Percentiles rank a stretch among this genome's conserved stretches.
phyloP scores from a whole-genome alignment of 2,797 vertebrate genomes.

The Phrynocephalus guinanensis region DNA sequence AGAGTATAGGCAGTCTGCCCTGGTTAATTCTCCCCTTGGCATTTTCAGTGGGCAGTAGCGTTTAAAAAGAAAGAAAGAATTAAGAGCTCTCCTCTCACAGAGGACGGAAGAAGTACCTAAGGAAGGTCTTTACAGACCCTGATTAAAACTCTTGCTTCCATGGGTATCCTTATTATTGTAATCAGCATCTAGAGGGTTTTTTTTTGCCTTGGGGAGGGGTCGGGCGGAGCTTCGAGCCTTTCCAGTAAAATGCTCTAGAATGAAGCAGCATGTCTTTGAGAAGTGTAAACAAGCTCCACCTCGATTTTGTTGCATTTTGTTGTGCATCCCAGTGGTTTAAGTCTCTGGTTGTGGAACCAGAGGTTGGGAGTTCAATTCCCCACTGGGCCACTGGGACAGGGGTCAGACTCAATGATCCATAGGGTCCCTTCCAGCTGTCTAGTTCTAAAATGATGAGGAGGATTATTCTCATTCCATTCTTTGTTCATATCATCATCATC shows the following conservation, averaged over 20 bases:
- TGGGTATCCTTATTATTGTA: not conserved
- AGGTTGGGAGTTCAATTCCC: too few species aligned
- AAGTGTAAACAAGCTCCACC: too few species aligned
- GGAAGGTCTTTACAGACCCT: constrained; percentile 70
- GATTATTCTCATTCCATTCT: too few species aligned
- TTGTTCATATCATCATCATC: too few species aligned
- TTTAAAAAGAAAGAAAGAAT: constrained; percentile 61
- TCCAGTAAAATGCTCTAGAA: not conserved
- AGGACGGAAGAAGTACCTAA: constrained; percentile 65
- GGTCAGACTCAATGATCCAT: too few species aligned
- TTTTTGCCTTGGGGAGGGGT: not conserved
- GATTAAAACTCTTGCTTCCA: constrained; percentile 43
- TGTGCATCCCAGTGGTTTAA: too few species aligned
- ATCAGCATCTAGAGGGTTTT: constrained; percentile 36
- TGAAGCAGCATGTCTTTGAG: too few species aligned
- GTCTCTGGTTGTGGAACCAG: too few species aligned
- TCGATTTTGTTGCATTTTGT: too few species aligned
- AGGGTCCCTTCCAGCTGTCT: too few species aligned
- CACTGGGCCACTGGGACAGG: too few species aligned
- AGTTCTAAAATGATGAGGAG: too few species aligned
- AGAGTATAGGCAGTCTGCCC: constrained; percentile 45
- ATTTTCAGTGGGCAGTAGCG: constrained; percentile 62
- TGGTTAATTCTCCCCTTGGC: constrained; percentile 38
- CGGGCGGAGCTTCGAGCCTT: not conserved
- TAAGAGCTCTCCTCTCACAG: constrained; percentile 70